Conservation (phyloP, 2,888 invertebrate species). For the Tachina lurida region DNA sequence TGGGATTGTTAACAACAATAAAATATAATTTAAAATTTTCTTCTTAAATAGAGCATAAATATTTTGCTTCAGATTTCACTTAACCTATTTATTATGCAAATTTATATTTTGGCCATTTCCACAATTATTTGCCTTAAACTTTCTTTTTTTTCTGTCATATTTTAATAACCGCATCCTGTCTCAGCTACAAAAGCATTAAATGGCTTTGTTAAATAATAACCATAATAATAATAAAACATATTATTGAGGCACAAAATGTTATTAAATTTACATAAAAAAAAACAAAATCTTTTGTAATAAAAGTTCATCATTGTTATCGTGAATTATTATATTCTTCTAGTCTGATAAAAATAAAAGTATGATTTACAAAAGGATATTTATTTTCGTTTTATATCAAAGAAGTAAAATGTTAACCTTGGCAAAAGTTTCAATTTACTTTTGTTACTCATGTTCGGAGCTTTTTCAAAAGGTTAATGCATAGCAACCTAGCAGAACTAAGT, state of each 20-base stretch:
- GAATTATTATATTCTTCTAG: too few species aligned
- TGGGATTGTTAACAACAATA: background rate
- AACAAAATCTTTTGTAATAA: too few species aligned
- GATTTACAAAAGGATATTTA: too few species aligned
- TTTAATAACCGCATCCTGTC: conserved; percentile 19
- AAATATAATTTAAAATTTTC: background rate
- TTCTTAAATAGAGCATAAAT: background rate
- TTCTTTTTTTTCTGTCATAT: background rate
- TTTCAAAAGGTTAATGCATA: too few species aligned
- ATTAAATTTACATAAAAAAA: too few species aligned
- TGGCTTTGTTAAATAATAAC: background rate
- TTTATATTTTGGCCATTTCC: background rate
- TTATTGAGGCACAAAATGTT: background rate
- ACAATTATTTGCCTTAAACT: background rate
- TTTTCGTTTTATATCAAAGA: too few species aligned
- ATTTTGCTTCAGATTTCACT: conserved; percentile 1
- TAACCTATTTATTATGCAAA: background rate
- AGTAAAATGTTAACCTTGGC: too few species aligned
- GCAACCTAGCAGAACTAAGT: too few species aligned
- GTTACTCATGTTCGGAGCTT: too few species aligned
- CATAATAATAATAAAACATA: background rate
- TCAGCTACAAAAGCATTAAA: background rate
- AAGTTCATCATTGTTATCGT: too few species aligned
- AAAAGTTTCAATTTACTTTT: too few species aligned
- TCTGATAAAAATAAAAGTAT: too few species aligned